Percentiles rank a stretch among this genome's conserved stretches.
These are phyloP conservation scores for Nothobranchius furzeri DNA, from an alignment of 2,113 vertebrate genomes.

Conservation along the genomic window DNA sequence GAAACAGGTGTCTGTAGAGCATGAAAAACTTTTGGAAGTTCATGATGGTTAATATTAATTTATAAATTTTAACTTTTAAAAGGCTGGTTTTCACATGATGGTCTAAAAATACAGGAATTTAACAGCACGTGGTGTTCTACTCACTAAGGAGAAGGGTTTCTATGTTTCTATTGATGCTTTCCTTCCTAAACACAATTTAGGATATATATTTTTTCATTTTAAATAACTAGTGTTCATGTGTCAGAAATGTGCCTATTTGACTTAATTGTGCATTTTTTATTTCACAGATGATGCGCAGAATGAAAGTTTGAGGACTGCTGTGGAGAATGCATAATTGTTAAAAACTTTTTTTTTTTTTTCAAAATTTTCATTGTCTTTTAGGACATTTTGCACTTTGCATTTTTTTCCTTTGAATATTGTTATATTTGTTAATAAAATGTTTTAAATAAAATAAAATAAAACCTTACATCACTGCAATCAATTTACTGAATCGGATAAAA, in stretches of 20 bases:
- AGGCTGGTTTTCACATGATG: background rate
- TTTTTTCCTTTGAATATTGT: background rate
- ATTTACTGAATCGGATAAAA: background rate
- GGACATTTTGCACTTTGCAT: background rate
- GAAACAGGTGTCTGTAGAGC: background rate
- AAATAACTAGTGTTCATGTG: background rate
- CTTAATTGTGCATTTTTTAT: background rate
- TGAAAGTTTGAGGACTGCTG: conserved; percentile 10
- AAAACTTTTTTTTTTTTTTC: no score
- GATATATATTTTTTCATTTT: background rate
- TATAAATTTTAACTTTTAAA: background rate
- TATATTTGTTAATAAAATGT: background rate
- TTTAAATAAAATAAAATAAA: no score
- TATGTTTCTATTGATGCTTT: background rate
- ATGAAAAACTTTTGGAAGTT: background rate
- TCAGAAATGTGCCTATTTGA: background rate
- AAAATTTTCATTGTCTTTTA: background rate
- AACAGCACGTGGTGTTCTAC: no score
- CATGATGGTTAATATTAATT: conserved; percentile 2
- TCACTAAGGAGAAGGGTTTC: background rate
- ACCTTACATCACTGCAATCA: background rate
- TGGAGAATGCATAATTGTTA: background rate
- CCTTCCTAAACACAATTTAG: background rate
- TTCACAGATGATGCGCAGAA: conserved; percentile 12
- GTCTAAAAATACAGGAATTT: background rate